Evolutionary conservation across 1,140 invertebrate species (phyloP).

Genomic region (Zaprionus camerounensis): DNA sequence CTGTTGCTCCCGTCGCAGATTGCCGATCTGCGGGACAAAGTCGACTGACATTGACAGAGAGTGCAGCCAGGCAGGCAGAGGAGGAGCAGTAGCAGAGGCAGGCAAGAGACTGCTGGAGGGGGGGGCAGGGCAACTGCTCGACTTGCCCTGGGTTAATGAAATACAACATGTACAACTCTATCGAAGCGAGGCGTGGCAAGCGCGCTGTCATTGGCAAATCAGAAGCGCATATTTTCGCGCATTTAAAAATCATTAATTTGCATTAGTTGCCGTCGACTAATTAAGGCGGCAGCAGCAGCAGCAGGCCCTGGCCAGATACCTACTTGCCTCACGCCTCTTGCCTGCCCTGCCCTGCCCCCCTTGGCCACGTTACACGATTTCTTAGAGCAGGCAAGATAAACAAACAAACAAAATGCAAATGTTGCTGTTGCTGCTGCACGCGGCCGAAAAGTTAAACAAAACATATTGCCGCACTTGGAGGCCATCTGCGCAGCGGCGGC

Average conservation of each 20-base stretch:
- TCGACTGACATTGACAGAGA: slow-evolving; percentile 51
- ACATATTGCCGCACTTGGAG: slow-evolving; percentile 74
- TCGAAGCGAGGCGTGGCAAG: neutral
- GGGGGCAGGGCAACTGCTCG: neutral
- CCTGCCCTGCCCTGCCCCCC: neutral
- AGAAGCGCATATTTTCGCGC: slow-evolving; percentile 68
- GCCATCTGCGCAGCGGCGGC: slow-evolving; percentile 66
- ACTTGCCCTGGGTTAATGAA: slow-evolving; percentile 60
- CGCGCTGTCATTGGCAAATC: slow-evolving; percentile 50
- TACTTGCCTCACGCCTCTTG: neutral
- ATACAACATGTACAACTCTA: slow-evolving; percentile 70
- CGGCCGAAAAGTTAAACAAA: slow-evolving; percentile 70
- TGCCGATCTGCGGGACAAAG: slow-evolving; percentile 47
- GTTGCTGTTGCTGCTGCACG: slow-evolving; percentile 23
- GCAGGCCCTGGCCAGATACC: slow-evolving; percentile 1
- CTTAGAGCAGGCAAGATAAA: slow-evolving; percentile 55
- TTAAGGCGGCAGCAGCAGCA: slow-evolving; percentile 50
- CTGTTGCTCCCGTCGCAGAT: slow-evolving; percentile 45
- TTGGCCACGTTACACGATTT: slow-evolving; percentile 50
- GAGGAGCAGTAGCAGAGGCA: neutral
- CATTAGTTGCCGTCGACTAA: slow-evolving; percentile 59
- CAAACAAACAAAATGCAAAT: slow-evolving; percentile 65
- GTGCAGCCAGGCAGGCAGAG: neutral
- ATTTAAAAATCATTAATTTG: slow-evolving; percentile 79
- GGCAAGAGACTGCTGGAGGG: neutral